Base-by-base conservation (phyloP, 2,797 vertebrate genomes). In the Pagetopsis macropterus region DNA sequence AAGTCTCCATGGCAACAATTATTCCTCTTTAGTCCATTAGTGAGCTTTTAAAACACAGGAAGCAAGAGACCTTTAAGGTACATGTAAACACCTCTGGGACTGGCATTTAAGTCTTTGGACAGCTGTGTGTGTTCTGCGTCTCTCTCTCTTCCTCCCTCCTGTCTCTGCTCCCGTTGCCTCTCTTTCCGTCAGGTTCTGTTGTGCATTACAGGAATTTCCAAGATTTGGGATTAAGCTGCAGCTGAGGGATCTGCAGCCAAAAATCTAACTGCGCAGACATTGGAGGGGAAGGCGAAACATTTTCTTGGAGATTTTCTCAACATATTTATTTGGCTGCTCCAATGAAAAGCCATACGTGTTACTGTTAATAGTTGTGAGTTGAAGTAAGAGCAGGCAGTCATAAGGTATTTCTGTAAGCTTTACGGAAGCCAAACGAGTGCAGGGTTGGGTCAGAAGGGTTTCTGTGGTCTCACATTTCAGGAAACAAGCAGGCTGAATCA, bases 1-100 rank as follows among this genome's bases (percentile, higher is more conserved):
- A 79, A 52, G 68, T 88, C 69, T 88, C 86, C 70, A 80, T 75
- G 76, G 78, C 50, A 79, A 89, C 83, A 75, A 54, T 80, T 66
- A 61, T 81, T 68, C 48, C 75, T 37, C 19, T 33, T 57, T 45
- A 63, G 74, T 88, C 78, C 66, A 70, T 90, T 80, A 83, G 79
- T 45, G 40, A 31, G 65, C 64, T 76, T 81, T 88, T 64, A 82
- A 87, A 82, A 79, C 19, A 2, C 85, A 87, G 70, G 70, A 83
- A 78, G 76, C 31, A 17, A 5, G 62, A 84, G 70, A 72, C 72
- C 50, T 73, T 81, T 56, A 72, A 79, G 64, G 44, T 74, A 65
- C 43, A 68, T 37, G 68, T 61, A 73, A 84, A 80, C 81, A 75
- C 74, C 78, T 79, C 61, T 23, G 59, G 68, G 66, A 58, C 13